These are phyloP conservation scores for Loripinus fragilis DNA, from an alignment of 2,888 invertebrate species.

Conservation along the genomic window DNA sequence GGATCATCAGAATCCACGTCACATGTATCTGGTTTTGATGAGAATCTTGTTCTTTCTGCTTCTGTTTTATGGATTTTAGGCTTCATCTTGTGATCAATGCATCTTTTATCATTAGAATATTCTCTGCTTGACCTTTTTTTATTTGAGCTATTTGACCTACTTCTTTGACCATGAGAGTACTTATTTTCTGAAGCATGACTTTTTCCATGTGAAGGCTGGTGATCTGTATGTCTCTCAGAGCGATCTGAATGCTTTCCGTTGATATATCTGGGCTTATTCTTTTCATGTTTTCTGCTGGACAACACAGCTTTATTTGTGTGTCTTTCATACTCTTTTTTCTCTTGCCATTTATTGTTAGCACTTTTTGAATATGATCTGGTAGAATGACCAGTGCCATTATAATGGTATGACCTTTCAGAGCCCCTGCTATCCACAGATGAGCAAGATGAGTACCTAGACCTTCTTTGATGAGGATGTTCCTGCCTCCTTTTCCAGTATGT, in stretches of 20 bases:
- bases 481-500: neutral
- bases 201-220: neutral
- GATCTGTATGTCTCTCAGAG: no score
- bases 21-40: no score
- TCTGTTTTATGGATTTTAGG: no score
- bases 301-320: neutral
- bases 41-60: no score
- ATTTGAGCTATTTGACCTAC: neutral
- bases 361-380: neutral
- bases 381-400: neutral
- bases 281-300: neutral
- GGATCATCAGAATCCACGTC: neutral
- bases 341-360: neutral
- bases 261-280: neutral
- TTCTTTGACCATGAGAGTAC: neutral
- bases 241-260: no score
- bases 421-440: conserved; percentile 7
- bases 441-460: neutral
- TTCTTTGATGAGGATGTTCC: neutral
- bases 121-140: neutral
- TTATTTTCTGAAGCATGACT: neutral
- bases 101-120: neutral
- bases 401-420: neutral
- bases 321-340: neutral
- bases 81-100: neutral